Evolutionary conservation across 2,888 invertebrate species (phyloP).

Genomic region (Drosophila bunnanda): DNA sequence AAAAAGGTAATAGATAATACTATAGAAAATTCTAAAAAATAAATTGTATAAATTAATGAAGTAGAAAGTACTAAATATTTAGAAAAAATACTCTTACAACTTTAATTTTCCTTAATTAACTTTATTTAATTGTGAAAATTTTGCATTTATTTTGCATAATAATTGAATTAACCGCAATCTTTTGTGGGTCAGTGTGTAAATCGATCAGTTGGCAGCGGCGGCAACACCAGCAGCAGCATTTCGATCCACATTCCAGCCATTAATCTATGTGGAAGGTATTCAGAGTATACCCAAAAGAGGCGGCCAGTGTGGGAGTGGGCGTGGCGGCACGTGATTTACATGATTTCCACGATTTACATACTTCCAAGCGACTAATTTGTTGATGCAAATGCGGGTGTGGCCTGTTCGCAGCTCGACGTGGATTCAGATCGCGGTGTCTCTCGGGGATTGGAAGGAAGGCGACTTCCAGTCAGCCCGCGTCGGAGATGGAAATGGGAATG

Average conservation of each 20-base stretch:
- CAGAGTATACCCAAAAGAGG: slow-evolving; percentile 1
- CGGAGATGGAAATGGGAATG: slow-evolving; percentile 7
- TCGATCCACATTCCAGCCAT: slow-evolving; percentile 27
- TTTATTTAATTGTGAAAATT: neutral
- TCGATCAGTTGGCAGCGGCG: neutral
- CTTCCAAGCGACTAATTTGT: slow-evolving; percentile 50
- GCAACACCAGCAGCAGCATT: slow-evolving; percentile 4
- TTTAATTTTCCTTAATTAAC: neutral
- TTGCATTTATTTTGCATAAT: neutral
- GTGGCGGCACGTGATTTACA: slow-evolving; percentile 35
- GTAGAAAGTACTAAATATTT: neutral
- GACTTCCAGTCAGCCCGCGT: slow-evolving; percentile 12
- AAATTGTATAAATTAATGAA: neutral
- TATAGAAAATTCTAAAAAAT: neutral
- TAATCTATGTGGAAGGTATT: slow-evolving; percentile 20
- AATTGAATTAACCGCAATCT: neutral
- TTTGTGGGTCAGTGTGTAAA: slow-evolving; percentile 18
- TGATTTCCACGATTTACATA: slow-evolving; percentile 54
- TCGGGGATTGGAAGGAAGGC: neutral
- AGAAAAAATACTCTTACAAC: neutral
- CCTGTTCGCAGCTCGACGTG: slow-evolving; percentile 9
- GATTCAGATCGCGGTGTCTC: neutral
- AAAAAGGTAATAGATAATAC: neutral
- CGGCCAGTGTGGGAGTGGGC: neutral
- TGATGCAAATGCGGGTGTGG: slow-evolving; percentile 56